Percentiles rank a stretch among this genome's conserved stretches.
Evolutionary conservation across 1,140 invertebrate species (phyloP).

Genomic region (Psix sp.): DNA sequence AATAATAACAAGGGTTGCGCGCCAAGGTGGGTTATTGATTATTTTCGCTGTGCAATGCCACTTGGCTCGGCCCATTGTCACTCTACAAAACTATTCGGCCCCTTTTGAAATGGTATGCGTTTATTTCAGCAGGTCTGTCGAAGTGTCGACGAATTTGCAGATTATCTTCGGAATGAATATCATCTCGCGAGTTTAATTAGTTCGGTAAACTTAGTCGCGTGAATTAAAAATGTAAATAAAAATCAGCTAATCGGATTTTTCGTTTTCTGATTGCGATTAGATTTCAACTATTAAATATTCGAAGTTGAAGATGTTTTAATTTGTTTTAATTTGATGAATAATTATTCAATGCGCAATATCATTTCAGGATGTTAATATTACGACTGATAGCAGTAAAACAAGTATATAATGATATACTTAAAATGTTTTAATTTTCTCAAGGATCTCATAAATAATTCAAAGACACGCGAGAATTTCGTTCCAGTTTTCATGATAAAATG

Average conservation of each 20-base stretch:
- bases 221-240: conserved; percentile 8
- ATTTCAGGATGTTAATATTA: too few species aligned
- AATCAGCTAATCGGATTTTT: conserved; percentile 24
- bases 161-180: conserved; percentile 41
- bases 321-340: too few species aligned
- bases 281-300: too few species aligned
- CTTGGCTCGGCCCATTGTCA: conserved; percentile 16
- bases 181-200: conserved; percentile 38
- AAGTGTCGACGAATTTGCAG: conserved; percentile 45
- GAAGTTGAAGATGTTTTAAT: too few species aligned
- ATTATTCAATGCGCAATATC: too few species aligned
- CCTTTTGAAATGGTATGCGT: conserved; percentile 37
- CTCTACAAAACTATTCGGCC: conserved; percentile 43
- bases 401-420: too few species aligned
- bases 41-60: conserved; percentile 27
- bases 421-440: not conserved
- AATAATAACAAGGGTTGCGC: conserved; percentile 41
- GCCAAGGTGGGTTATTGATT: conserved; percentile 53
- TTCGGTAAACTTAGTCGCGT: conserved; percentile 36
- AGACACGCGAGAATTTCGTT: not conserved
- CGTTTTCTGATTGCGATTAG: too few species aligned
- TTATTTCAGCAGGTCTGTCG: conserved; percentile 42
- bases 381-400: too few species aligned
- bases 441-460: conserved; percentile 3
- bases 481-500: not conserved